phyloP scores from a whole-genome alignment of 2,888 invertebrate species.

The Leptogaster cylindrica region DNA sequence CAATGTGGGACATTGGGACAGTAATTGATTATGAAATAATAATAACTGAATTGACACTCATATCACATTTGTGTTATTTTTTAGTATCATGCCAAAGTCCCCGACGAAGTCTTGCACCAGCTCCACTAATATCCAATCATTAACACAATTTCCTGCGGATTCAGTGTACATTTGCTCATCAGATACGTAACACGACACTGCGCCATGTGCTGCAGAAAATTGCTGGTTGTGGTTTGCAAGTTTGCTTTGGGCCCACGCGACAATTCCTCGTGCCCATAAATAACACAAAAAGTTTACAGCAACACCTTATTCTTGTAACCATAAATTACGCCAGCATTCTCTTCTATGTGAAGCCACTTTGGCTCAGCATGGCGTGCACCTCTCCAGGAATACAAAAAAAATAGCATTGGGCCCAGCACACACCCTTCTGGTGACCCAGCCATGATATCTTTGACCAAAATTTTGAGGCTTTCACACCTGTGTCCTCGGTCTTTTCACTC shows the following conservation, averaged over 20 bases:
- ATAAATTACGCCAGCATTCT: conserved; percentile 12
- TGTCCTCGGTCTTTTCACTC: neutral
- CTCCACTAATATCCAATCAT: no score
- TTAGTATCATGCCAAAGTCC: no score
- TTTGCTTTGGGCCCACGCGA: conserved; percentile 17
- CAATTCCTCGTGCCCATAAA: neutral
- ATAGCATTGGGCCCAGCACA: neutral
- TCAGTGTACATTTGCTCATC: no score
- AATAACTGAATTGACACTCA: no score
- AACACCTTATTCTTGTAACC: conserved; percentile 10
- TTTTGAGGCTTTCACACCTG: conserved; percentile 26
- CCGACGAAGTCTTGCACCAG: no score
- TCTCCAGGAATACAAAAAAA: conserved; percentile 15
- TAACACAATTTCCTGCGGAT: no score
- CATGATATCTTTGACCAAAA: neutral
- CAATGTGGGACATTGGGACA: no score
- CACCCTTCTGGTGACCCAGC: conserved; percentile 4
- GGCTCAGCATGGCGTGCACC: conserved; percentile 8
- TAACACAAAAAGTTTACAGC: neutral
- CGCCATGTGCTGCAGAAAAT: no score
- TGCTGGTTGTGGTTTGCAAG: neutral
- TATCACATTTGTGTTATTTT: no score
- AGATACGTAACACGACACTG: no score
- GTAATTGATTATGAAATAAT: no score
- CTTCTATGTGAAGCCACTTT: no score